Conservation (phyloP, 2,888 invertebrate genomes). For the Nymphalis c-album region DNA sequence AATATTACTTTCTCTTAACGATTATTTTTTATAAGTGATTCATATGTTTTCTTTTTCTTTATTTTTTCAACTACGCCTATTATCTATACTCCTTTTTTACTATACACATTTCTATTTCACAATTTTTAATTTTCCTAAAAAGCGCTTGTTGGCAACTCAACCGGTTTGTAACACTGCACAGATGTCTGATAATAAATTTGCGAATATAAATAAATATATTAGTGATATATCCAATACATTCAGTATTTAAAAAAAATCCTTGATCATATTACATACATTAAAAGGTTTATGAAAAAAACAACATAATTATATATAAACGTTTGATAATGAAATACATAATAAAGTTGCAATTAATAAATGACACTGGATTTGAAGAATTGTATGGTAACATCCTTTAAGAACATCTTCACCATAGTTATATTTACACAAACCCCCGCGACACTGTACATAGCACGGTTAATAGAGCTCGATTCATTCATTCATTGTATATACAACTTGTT, state of each 20-base stretch:
- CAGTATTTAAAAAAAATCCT: slow-evolving; percentile 13
- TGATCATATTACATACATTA: slow-evolving; percentile 24
- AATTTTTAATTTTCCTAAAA: slow-evolving; percentile 14
- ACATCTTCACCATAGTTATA: slow-evolving; percentile 59
- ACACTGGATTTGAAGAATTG: slow-evolving; percentile 39
- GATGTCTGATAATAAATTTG: slow-evolving; percentile 29
- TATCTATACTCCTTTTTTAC: slow-evolving; percentile 23
- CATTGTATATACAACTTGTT: slow-evolving; percentile 31
- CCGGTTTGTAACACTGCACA: slow-evolving; percentile 13
- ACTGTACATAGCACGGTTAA: slow-evolving; percentile 29
- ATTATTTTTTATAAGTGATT: slow-evolving; percentile 1
- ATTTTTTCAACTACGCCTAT: slow-evolving; percentile 19
- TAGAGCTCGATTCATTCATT: slow-evolving; percentile 24
- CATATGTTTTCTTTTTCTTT: slow-evolving; percentile 6
- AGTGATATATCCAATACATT: slow-evolving; percentile 16
- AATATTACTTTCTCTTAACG: slow-evolving; percentile 4
- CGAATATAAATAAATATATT: slow-evolving; percentile 35
- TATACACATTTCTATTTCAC: slow-evolving; percentile 18
- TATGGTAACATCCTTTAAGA: slow-evolving; percentile 63
- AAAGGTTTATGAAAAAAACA: slow-evolving; percentile 12
- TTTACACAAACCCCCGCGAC: slow-evolving; percentile 59
- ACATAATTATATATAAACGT: slow-evolving; percentile 29
- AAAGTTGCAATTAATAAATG: slow-evolving; percentile 26
- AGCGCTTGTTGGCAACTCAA: slow-evolving; percentile 29
- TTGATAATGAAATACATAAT: slow-evolving; percentile 24